These are phyloP conservation scores for Agraylea sexmaculata DNA, from an alignment of 1,140 invertebrate genomes.

Conservation along the genomic window DNA sequence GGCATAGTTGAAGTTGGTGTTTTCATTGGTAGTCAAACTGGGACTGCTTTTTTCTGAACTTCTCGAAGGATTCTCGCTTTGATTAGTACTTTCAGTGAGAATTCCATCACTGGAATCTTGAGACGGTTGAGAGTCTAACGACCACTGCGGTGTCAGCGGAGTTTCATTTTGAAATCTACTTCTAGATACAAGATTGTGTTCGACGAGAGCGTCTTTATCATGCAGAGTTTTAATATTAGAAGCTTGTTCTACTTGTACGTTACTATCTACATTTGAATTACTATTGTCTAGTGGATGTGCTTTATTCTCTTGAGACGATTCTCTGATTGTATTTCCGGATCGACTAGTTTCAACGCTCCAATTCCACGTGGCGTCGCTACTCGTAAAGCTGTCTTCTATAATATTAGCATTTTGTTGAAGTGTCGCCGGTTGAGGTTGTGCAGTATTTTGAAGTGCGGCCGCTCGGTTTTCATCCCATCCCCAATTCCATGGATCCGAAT, in stretches of 20 bases:
- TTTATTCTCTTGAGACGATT: slow-evolving; percentile 7
- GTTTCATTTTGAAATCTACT: slow-evolving; percentile 1
- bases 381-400: slow-evolving; percentile 36
- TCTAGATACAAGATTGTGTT: slow-evolving; percentile 25
- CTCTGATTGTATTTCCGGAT: slow-evolving; percentile 8
- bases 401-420: slow-evolving; percentile 34
- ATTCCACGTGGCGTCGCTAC: slow-evolving; percentile 33
- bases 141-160: slow-evolving; percentile 43
- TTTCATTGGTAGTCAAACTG: slow-evolving; percentile 29
- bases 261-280: not conserved
- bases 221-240: slow-evolving; percentile 27
- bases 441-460: slow-evolving; percentile 22
- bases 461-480: slow-evolving; percentile 36
- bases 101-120: slow-evolving; percentile 46
- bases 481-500: slow-evolving; percentile 37
- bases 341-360: slow-evolving; percentile 30
- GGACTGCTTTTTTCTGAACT: slow-evolving; percentile 40
- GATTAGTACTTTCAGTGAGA: slow-evolving; percentile 42
- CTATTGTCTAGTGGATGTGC: not conserved
- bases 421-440: slow-evolving; percentile 20
- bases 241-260: slow-evolving; percentile 5
- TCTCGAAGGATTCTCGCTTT: slow-evolving; percentile 43
- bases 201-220: slow-evolving; percentile 32
- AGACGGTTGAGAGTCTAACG: slow-evolving; percentile 47
- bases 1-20: slow-evolving; percentile 27